A percentile compares a stretch with the other conserved stretches of the same genome.
Evolutionary conservation across 2,113 vertebrate genomes (phyloP).

Genomic region (Anthoscopus minutus): DNA sequence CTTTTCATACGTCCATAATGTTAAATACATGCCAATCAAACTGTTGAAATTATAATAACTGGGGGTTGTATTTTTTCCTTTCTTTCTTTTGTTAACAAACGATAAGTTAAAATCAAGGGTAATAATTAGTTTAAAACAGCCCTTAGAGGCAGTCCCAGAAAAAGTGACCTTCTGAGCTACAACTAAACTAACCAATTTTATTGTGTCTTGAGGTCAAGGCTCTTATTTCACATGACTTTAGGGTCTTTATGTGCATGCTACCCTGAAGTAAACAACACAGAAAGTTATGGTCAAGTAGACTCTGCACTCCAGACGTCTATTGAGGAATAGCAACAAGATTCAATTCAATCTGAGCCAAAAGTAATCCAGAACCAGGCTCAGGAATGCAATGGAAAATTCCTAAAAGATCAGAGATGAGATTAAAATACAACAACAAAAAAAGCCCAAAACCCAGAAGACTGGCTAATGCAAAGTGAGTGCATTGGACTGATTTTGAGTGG

Average conservation of each 20-base stretch:
- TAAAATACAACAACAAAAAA: not conserved
- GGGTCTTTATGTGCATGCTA: conserved; percentile 31
- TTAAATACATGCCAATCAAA: conserved; percentile 36
- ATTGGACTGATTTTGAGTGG: conserved; percentile 16
- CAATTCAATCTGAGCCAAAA: conserved; percentile 22
- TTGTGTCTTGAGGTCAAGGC: conserved; percentile 52
- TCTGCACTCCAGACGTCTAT: not conserved
- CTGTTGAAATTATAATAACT: conserved; percentile 7
- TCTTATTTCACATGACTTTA: conserved; percentile 49
- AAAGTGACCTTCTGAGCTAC: conserved; percentile 59
- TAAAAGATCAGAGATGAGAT: not conserved
- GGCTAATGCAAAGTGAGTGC: not conserved
- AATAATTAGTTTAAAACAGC: conserved; percentile 57
- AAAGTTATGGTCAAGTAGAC: conserved; percentile 43
- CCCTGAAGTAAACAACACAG: conserved; percentile 37
- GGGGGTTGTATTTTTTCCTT: not conserved
- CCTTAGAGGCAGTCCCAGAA: conserved; percentile 24
- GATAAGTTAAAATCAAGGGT: conserved; percentile 49
- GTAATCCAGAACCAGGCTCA: conserved; percentile 7
- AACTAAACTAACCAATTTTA: conserved; percentile 39
- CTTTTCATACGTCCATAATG: not conserved
- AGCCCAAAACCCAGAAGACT: not conserved
- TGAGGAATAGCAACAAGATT: conserved; percentile 16
- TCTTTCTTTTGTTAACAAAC: not conserved
- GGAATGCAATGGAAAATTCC: conserved; percentile 48